A percentile compares a stretch with the other conserved stretches of the same genome.
phyloP scores from a whole-genome alignment of 2,797 vertebrate genomes.

The Falco cherrug region DNA sequence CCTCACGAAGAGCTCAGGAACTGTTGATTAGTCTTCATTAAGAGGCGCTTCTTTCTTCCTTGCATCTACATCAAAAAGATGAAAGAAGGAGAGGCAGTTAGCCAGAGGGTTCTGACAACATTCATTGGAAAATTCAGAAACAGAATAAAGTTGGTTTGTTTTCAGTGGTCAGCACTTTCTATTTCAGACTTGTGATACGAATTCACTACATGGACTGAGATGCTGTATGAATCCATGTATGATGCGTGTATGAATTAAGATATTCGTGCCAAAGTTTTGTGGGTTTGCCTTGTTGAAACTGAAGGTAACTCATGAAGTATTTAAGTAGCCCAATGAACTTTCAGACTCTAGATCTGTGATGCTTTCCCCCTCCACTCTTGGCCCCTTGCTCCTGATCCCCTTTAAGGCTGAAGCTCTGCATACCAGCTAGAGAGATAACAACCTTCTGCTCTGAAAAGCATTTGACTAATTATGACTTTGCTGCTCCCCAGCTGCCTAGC shows the following conservation, averaged over 20 bases:
- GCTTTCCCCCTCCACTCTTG: background rate
- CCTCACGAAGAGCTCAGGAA: slow-evolving; percentile 47
- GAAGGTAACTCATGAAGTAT: background rate
- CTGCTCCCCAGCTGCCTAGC: background rate
- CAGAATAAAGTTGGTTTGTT: background rate
- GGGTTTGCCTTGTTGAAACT: background rate
- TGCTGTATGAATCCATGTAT: background rate
- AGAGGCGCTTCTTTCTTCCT: slow-evolving; percentile 76
- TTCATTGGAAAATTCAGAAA: background rate
- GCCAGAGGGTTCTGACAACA: background rate
- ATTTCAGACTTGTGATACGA: background rate
- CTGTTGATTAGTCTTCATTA: slow-evolving; percentile 69
- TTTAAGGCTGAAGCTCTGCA: background rate
- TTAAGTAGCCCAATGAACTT: background rate
- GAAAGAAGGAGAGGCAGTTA: background rate
- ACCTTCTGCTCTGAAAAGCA: background rate
- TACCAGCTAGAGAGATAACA: background rate
- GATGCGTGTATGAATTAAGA: background rate
- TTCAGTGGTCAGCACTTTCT: background rate
- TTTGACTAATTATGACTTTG: background rate
- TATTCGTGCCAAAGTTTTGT: background rate
- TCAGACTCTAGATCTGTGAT: background rate
- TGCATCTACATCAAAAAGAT: slow-evolving; percentile 44
- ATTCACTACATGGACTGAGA: background rate
- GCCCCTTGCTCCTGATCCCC: background rate